Percentiles rank a stretch among this genome's conserved stretches.
phyloP scores from a whole-genome alignment of 2,888 invertebrate genomes.

The Orgyia antiqua region DNA sequence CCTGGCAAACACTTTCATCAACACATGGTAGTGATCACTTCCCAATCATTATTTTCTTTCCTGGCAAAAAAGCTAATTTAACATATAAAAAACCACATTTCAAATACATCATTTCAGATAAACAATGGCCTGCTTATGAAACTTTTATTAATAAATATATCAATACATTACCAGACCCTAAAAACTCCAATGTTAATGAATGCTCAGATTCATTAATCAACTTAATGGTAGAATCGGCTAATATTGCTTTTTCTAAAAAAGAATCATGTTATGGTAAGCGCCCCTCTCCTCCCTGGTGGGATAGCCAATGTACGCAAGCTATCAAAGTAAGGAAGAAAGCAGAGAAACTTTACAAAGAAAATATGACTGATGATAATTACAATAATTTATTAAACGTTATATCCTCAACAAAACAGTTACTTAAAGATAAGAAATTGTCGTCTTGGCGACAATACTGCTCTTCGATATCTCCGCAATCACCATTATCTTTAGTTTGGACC shows the following conservation, averaged over 20 bases:
- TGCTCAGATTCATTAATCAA: neutral
- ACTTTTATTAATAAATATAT: neutral
- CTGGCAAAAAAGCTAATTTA: neutral
- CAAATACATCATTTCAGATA: neutral
- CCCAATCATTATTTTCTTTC: no score
- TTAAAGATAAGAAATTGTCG: no score
- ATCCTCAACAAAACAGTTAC: neutral
- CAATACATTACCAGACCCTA: neutral
- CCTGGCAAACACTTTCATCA: no score
- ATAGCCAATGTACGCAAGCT: neutral
- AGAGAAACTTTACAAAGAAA: neutral
- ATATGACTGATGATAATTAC: neutral
- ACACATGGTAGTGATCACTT: no score
- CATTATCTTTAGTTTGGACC: no score
- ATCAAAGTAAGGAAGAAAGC: neutral
- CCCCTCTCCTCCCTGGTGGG: neutral
- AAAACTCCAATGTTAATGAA: neutral
- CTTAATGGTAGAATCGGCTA: no score
- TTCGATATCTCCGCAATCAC: no score
- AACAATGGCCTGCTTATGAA: neutral
- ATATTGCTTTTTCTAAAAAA: neutral
- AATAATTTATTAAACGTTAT: neutral
- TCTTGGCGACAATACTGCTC: no score
- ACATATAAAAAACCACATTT: neutral
- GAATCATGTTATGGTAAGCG: neutral